Evolutionary conservation across 2,888 invertebrate genomes (phyloP).

Genomic region (Spilosoma lubricipeda): DNA sequence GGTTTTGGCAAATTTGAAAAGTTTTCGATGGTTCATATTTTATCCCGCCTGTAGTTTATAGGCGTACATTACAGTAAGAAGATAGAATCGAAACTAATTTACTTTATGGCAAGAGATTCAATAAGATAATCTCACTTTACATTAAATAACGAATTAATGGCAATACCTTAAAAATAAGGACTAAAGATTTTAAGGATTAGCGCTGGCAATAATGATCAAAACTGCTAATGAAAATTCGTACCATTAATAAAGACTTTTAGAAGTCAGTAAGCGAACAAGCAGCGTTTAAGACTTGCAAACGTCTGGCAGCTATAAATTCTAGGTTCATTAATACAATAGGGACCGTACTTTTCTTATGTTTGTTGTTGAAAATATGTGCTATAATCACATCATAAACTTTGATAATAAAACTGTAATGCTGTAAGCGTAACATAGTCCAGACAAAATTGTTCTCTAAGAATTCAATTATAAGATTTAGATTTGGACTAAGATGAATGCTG

Average conservation of each 20-base stretch:
- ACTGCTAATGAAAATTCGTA: neutral
- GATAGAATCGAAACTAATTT: neutral
- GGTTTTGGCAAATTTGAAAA: slow-evolving; percentile 19
- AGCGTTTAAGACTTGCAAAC: neutral
- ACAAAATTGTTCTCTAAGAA: slow-evolving; percentile 18
- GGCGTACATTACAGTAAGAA: neutral
- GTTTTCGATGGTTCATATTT: slow-evolving; percentile 16
- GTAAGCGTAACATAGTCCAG: slow-evolving; percentile 10
- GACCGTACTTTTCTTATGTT: slow-evolving; percentile 22
- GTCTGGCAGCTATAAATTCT: neutral
- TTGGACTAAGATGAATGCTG: slow-evolving; percentile 14
- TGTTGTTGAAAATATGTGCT: slow-evolving; percentile 30
- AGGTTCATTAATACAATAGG: neutral
- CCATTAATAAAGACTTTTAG: neutral
- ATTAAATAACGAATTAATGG: neutral
- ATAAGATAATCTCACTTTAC: neutral
- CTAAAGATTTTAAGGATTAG: neutral
- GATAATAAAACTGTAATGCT: slow-evolving; percentile 31
- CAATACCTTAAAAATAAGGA: neutral
- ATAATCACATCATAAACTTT: slow-evolving; percentile 37
- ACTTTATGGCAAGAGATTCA: neutral
- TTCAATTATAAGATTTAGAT: slow-evolving; percentile 9
- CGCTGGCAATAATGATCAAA: neutral
- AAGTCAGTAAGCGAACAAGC: neutral
- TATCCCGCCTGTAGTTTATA: neutral